Conservation (phyloP, 1,140 invertebrate genomes). For the Dysdera silvatica region DNA sequence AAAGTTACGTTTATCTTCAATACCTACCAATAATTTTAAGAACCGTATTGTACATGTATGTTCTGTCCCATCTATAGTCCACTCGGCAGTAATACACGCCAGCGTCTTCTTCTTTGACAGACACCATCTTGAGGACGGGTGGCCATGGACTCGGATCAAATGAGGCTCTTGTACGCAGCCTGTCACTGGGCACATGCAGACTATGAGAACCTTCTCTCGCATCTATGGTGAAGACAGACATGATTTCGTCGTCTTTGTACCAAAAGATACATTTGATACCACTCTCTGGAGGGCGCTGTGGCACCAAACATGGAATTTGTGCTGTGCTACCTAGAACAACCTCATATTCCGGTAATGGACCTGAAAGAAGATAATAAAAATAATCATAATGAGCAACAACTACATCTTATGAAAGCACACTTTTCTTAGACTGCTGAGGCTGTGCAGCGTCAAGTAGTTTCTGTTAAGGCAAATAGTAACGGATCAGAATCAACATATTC, state of each 20-base stretch:
- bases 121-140: constrained; percentile 57
- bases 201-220: constrained; percentile 19
- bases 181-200: constrained; percentile 29
- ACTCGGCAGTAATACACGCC: constrained; percentile 46
- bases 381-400: too few species aligned
- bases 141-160: constrained; percentile 26
- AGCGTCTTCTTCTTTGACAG: constrained; percentile 47
- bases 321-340: constrained; percentile 65
- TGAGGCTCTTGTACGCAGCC: constrained; percentile 7
- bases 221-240: constrained; percentile 33
- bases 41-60: constrained; percentile 66
- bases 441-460: too few species aligned
- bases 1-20: background rate
- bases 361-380: background rate
- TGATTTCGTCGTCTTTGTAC: constrained; percentile 53
- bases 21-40: constrained; percentile 72
- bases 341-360: constrained; percentile 21
- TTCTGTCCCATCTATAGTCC: constrained; percentile 71
- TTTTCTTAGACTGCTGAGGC: too few species aligned
- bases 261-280: constrained; percentile 70
- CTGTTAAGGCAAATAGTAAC: too few species aligned
- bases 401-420: too few species aligned
- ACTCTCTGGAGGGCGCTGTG: constrained; percentile 59
- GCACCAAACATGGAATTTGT: constrained; percentile 58
- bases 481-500: too few species aligned